Base-by-base conservation (phyloP, 2,888 invertebrate genomes). In the Melinaea marsaeus region DNA sequence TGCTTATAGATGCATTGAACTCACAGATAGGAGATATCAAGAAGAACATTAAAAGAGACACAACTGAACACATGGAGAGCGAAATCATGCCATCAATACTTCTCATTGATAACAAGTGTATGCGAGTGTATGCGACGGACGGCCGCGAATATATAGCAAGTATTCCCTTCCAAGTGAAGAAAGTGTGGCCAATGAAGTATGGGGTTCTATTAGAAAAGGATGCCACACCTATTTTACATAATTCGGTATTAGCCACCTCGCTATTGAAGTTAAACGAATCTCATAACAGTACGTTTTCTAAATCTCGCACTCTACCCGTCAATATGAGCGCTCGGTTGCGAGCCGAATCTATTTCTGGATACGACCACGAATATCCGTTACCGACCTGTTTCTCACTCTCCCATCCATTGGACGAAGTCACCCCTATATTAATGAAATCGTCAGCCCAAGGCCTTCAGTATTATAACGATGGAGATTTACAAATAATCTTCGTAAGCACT, bases 361-460 rank as follows among this genome's bases (percentile, higher is more conserved):
- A 80, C 45, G 91, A 90, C 3, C 80, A 83, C n/a, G 91, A 91
- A 51, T 88, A 92, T 58, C 88, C 91, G 0, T 90, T 95, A 76
- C 96, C 98, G 0, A 94, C 95, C 0, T 92, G 98, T 57, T 98
- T 96, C 83, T 97, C 97, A 7, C 85, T 98, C 64, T 92, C 95
- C 0, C 97, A 98, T 91, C 98, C 98, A 0, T 86, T 98, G 60
- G 97, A 98, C 81, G 98, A 98, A 85, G 95, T 97, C 35, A 94
- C 95, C 62, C 98, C 98, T 0, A 93, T 98, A 46, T 85, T 96
- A 6, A 91, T 94, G 67, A 95, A 94, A 77, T 93, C 94, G 13
- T 91, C 93, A 66, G 87, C 85, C 1, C 90, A 91, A 62, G 88
- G 90, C 0, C 79, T 93, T 0, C 92, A 92, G 61, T 92, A 94